phyloP scores from a whole-genome alignment of 2,113 vertebrate genomes.

The Dipodomys ordii region DNA sequence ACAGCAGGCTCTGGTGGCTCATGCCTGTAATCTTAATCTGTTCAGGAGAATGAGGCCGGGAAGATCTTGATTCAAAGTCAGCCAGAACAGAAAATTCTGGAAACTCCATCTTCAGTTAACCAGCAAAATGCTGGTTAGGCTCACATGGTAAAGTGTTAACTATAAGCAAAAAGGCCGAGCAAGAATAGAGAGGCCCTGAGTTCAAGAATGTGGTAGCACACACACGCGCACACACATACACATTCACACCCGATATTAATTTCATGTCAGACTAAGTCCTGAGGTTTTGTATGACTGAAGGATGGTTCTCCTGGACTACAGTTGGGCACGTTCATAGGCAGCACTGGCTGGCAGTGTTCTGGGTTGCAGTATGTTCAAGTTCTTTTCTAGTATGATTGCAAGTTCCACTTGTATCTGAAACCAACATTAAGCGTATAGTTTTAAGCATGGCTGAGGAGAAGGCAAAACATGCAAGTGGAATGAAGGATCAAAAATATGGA shows the following conservation, averaged over 20 bases:
- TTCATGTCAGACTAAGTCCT: background rate
- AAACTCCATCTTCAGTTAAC: too few relatives aligned
- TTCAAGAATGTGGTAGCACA: too few relatives aligned
- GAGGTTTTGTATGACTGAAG: background rate
- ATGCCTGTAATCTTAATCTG: too few relatives aligned
- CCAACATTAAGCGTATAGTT: background rate
- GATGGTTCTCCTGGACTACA: background rate
- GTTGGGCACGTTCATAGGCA: background rate
- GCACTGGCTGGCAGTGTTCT: background rate
- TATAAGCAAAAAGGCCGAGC: too few relatives aligned
- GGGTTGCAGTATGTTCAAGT: background rate
- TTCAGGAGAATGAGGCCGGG: too few relatives aligned
- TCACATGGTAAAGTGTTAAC: too few relatives aligned
- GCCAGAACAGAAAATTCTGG: too few relatives aligned
- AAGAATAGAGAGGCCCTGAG: too few relatives aligned
- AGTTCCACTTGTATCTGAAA: background rate
- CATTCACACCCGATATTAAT: background rate
- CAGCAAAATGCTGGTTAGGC: too few relatives aligned
- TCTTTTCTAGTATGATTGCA: background rate
- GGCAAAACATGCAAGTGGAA: background rate
- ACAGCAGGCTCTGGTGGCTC: too few relatives aligned
- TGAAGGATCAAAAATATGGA: background rate
- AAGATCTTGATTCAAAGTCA: too few relatives aligned
- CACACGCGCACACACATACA: too few relatives aligned
- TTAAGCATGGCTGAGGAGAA: background rate